Base-by-base conservation (phyloP, 2,113 vertebrate genomes). In the Bubo bubo region DNA sequence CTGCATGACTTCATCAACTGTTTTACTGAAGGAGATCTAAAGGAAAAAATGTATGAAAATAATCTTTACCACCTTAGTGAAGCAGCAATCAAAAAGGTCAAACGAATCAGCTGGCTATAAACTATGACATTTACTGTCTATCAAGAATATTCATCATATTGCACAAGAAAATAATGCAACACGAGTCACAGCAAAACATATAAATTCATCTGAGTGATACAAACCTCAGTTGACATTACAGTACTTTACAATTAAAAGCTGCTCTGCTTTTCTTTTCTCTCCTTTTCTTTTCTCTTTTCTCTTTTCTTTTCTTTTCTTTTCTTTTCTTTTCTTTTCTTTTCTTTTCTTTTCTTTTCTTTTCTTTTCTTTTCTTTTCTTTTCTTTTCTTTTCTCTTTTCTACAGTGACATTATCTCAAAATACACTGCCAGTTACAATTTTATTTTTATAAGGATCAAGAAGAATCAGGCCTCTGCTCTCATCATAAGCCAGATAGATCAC, bases 51-150 rank as follows among this genome's bases (percentile, higher is more conserved):
- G 37, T 18, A 88, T 64, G 17, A 74, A 90, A 91, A 89, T 67
- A 74, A 92, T 76, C 76, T 89, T 83, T 41, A 81, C 24, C 14
- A 52, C 91, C 90, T 70, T 90, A 73, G 80, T 90, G 93, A 88
- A 95, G 80, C 12, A 0, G 88, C 79, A 87, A 89, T 95, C 64
- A 92, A 80, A 92, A 96, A 95, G 79, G 83, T 91, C 88, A 97
- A 94, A 95, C 47, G 12, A 96, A 96, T 63, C 17, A 95, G 35
- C 81, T 98, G 91, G 95, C 96, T 98, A 94, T 62, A 92, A 95
- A 87, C 64, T 45, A 94, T 80, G 28, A 97, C 96, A 95, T 97
- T 97, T 96, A 95, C 91, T 96, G 84, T 80, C 62, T 15, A 93
- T 97, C 71, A 88, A 84, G 5, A 97, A 52, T 32, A 93, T 64